Base-by-base conservation (phyloP, 2,888 invertebrate species). In the Eubasilissa splendida region DNA sequence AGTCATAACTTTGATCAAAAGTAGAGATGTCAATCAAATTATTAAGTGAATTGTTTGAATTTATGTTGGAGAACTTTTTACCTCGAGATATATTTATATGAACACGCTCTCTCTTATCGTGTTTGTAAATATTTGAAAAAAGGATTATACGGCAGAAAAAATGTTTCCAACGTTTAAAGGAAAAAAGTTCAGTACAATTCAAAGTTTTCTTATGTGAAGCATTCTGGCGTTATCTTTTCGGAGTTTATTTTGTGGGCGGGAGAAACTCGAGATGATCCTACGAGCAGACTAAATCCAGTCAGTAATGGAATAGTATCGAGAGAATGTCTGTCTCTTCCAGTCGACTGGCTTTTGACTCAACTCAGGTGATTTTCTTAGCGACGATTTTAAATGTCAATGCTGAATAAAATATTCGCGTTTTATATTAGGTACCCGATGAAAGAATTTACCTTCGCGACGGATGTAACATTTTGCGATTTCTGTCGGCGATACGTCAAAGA, bases 401-500 rank as follows among this genome's bases (percentile, higher is more conserved):
- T 12, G 71, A 73, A 73, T 73, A 73, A 33, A 56, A 22, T 56
- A 73, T 58, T 58, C 12, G 71, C 22, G 58, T 10, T n/a, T n/a
- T n/a, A 60, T 60, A 60, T 60, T n/a, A 60, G 1, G 42, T 42
- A 33, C 65, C 65, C 65, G 9, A 12, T 9, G 42, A n/a, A 58
- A 1, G 33, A 31, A 58, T 58, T 11, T 56, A 58, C 54, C 56
- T 58, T 22, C 12, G 56, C 33, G 42, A 42, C 33, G 71, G 71
- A 73, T 73, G 71, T 73, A 73, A 73, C 71, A 56, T 73, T 73
- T 58, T 73, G 71, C 71, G 42, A 73, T 56, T 56, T 73, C 56
- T 56, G 56, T 73, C n/a, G 71, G 71, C 71, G 56, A 58, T 73
- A 73, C 56, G 71, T 73, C 71, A 73, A 73, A 58, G 71, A 73